Base-by-base conservation (phyloP, 2,888 invertebrate species). In the Cephus nigrinus region DNA sequence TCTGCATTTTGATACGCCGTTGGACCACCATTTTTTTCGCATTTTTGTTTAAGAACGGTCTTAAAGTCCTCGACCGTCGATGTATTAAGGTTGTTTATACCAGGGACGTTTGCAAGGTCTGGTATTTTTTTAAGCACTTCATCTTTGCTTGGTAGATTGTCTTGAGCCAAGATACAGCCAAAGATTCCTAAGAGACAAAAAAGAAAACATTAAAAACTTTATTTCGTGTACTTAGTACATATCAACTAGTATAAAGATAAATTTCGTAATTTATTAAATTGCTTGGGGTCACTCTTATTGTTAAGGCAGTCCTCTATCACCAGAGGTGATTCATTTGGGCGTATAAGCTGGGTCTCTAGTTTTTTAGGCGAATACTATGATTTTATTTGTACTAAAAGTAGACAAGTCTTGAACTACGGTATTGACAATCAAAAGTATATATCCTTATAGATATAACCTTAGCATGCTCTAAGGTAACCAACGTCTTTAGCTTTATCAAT, bases 11-110 rank as follows among this genome's bases (percentile, higher is more conserved):
- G 91, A 82, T 90, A 95, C 3, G 93, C 93, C 1, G 92, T 92
- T 0, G 93, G 92, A 9, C 95, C 95, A 1, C 94, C 93, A 82
- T 95, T 94, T 79, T 94, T 93, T 4, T 93, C 92, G 85, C 96
- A 96, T 90, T 95, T 96, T 77, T 94, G 93, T 86, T 93, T 94
- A 30, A 96, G 89, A 0, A 93, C 87, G 68, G 93, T 92, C 76
- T 93, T 92, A 0, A 93, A 92, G 78, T 95, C 92, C 69, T 93
- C 93, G 1, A 89, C 76, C 11, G 86, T 83, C 1, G 90, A 87
- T 0, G 82, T 69, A 55, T 90, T 89, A 0, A 92, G 78, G 31
- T 85, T 86, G n/a, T 85, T 85, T 12, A 92, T 76, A 31, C 86
- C 87, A 9, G 87, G 83, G 12, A 84, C 75, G 11, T 81, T 79